Percentiles rank a stretch among this genome's conserved stretches.
These are phyloP conservation scores for Syrphus vitripennis DNA, from an alignment of 2,888 invertebrate species.

Conservation along the genomic window DNA sequence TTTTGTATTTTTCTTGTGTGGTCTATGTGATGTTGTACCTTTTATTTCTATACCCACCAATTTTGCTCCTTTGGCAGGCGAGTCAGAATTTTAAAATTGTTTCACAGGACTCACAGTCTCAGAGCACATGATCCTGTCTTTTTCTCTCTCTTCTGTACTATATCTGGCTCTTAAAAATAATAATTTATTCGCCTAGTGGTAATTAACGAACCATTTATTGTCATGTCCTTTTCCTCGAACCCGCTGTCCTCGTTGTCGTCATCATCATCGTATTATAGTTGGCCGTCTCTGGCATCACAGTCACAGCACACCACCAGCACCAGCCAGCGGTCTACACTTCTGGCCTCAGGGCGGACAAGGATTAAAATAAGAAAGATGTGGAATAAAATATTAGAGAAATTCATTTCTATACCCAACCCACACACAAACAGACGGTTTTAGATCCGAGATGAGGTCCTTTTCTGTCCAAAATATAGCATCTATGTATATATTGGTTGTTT, in stretches of 20 bases:
- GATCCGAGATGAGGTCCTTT: slow-evolving; percentile 38
- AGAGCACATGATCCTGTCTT: slow-evolving; percentile 38
- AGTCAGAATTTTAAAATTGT: slow-evolving; percentile 55
- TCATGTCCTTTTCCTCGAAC: slow-evolving; percentile 44
- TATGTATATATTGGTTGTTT: background rate
- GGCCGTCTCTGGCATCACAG: background rate
- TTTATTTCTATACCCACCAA: slow-evolving; percentile 11
- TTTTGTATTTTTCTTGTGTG: slow-evolving; percentile 57
- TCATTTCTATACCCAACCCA: background rate
- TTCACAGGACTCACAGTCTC: slow-evolving; percentile 23
- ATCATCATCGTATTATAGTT: background rate
- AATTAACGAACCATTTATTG: slow-evolving; percentile 71
- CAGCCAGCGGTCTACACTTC: slow-evolving; percentile 44
- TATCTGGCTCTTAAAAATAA: slow-evolving; percentile 44
- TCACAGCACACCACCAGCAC: background rate
- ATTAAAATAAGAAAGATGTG: slow-evolving; percentile 80
- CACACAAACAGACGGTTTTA: slow-evolving; percentile 15
- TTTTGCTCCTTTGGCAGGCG: slow-evolving; percentile 8
- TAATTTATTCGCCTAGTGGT: slow-evolving; percentile 71
- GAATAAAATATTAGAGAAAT: slow-evolving; percentile 77
- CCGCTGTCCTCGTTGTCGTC: background rate
- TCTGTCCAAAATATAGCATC: background rate
- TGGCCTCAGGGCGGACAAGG: slow-evolving; percentile 74
- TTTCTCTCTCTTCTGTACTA: slow-evolving; percentile 24
- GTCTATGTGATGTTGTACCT: slow-evolving; percentile 1